Percentiles rank a stretch among this genome's conserved stretches.
Conservation (phyloP, 2,113 vertebrate genomes). For the Lepisosteus oculatus region DNA sequence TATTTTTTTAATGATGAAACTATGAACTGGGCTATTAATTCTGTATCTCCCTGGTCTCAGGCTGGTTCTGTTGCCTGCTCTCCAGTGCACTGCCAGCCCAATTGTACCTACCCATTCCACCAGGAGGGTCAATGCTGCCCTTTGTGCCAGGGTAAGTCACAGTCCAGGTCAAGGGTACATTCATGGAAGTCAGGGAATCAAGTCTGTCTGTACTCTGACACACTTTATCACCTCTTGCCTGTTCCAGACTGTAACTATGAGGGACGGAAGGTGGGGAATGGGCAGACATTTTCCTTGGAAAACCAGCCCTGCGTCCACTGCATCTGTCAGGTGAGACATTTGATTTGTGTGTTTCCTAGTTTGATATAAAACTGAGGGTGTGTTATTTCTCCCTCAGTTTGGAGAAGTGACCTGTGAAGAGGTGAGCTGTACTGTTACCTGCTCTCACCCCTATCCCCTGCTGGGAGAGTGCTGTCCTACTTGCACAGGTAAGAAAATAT, state of each 20-base stretch:
- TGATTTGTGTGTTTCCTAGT: not conserved
- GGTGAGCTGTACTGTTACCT: slow-evolving; percentile 42
- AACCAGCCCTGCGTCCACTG: slow-evolving; percentile 65
- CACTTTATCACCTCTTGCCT: not conserved
- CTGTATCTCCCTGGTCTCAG: slow-evolving; percentile 44
- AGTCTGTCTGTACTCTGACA: not conserved
- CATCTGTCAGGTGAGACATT: slow-evolving; percentile 61
- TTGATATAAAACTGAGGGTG: accelerated
- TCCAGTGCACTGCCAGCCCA: slow-evolving; percentile 63
- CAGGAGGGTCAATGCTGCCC: slow-evolving; percentile 75
- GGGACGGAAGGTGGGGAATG: slow-evolving; percentile 67
- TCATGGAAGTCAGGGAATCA: too few relatives aligned
- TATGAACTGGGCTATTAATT: not conserved
- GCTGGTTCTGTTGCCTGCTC: slow-evolving; percentile 74
- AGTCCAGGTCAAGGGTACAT: too few relatives aligned
- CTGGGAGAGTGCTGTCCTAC: slow-evolving; percentile 48
- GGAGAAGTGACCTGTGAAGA: slow-evolving; percentile 70
- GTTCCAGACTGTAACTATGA: slow-evolving; percentile 69
- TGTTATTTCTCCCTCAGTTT: slow-evolving; percentile 34
- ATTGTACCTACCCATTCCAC: slow-evolving; percentile 74
- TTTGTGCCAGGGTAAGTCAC: slow-evolving; percentile 58
- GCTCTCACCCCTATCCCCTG: slow-evolving; percentile 16
- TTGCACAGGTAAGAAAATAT: slow-evolving; percentile 54
- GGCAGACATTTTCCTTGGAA: slow-evolving; percentile 64
- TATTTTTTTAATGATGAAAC: too few relatives aligned